Conservation (phyloP, 53 echinoderm and acorn worm species). For the Henricia sp. region DNA sequence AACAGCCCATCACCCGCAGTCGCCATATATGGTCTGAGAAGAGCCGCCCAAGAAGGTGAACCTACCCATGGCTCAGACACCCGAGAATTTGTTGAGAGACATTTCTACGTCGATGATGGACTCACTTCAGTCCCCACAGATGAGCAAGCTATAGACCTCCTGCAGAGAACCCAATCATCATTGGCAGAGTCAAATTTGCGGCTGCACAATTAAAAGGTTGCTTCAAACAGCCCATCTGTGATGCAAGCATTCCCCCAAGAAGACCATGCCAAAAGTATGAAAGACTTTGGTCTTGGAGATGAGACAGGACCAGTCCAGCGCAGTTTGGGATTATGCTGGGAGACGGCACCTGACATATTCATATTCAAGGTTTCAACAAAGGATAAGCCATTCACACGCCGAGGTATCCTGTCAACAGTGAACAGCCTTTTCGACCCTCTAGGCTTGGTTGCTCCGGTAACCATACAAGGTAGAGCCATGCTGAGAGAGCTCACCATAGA, state of each 20-base stretch:
- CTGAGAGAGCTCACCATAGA: conserved; percentile 41
- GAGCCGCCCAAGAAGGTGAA: conserved; percentile 31
- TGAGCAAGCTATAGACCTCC: conserved; percentile 28
- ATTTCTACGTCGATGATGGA: conserved; percentile 68
- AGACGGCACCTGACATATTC: conserved; percentile 38
- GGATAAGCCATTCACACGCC: conserved; percentile 28
- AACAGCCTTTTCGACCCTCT: conserved; percentile 66
- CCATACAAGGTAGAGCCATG: conserved; percentile 49
- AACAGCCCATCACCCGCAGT: conserved; percentile 61
- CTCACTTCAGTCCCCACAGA: not conserved
- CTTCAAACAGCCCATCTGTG: conserved; percentile 54
- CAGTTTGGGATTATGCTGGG: conserved; percentile 33
- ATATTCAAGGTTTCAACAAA: conserved; percentile 30
- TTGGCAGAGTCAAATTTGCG: conserved; percentile 44
- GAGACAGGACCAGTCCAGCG: conserved; percentile 9
- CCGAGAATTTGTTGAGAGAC: conserved; percentile 37
- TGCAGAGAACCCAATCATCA: conserved; percentile 8
- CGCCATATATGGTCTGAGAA: conserved; percentile 32
- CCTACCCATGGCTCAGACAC: conserved; percentile 26
- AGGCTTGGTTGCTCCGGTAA: conserved; percentile 45
- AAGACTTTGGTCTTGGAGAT: conserved; percentile 23
- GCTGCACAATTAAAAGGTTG: conserved; percentile 63
- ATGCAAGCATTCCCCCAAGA: conserved; percentile 33
- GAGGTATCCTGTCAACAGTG: conserved; percentile 47
- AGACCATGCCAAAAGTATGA: conserved; percentile 40